Evolutionary conservation across 2,797 vertebrate genomes (phyloP).

Genomic region (Anguilla anguilla): DNA sequence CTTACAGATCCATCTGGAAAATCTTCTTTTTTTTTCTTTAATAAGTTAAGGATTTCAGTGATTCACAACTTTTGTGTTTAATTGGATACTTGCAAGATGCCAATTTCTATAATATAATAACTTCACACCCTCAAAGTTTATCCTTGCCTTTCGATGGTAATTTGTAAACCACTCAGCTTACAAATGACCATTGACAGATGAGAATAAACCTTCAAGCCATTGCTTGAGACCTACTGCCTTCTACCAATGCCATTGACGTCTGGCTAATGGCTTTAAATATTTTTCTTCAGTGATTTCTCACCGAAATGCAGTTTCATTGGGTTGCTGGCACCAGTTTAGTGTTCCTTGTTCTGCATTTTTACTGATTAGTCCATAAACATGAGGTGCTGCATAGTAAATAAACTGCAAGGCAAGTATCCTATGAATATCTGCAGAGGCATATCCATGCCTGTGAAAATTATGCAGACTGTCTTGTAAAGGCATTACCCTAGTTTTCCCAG

Average conservation of each 20-base stretch:
- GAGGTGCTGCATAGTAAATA: background rate
- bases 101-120: background rate
- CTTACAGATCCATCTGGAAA: too few relatives aligned
- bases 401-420: conserved; percentile 8
- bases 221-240: background rate
- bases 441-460: conserved; percentile 9
- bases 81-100: background rate
- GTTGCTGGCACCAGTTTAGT: conserved; percentile 13
- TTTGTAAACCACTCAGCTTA: background rate
- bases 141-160: background rate
- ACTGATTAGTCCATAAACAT: conserved; percentile 24
- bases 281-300: background rate
- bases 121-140: background rate
- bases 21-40: too few relatives aligned
- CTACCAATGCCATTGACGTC: background rate
- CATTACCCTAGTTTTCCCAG: conserved; percentile 19
- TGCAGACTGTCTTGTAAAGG: conserved; percentile 17
- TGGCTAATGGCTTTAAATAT: conserved; percentile 12
- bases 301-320: conserved; percentile 8
- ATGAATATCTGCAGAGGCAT: background rate
- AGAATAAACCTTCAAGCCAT: background rate
- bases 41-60: background rate
- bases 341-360: background rate
- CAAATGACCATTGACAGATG: background rate
- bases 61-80: background rate